Base-by-base conservation (phyloP, 2,888 invertebrate species). In the Leptothorax acervorum region DNA sequence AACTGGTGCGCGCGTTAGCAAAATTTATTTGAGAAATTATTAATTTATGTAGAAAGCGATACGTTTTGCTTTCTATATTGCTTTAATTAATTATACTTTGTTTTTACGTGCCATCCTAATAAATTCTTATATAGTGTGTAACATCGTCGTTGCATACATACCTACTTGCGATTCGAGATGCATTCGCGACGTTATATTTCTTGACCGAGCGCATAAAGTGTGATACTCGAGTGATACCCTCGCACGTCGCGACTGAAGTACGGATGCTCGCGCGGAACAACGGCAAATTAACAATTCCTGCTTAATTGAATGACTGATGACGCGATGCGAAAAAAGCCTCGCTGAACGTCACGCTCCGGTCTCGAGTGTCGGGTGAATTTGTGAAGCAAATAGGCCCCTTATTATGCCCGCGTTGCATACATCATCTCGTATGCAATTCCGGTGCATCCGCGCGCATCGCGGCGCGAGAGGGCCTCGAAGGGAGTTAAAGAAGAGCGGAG, bases 351-450 rank as follows among this genome's bases (percentile, higher is more conserved):
- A 84, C 82, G 65, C 63, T 28, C 66, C 74, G 76, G 85, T 86
- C 88, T 90, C 89, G 89, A 89, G 91, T 89, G 79, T 63, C 42
- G 51, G 48, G 45, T 55, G 75, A 84, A 93, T 93, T 93, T 93
- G 93, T 91, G 82, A 93, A 91, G 92, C 93, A 93, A 93, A 93
- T 93, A 91, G 90, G 90, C 89, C 84, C 89, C 81, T 85, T 90
- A 89, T 85, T 89, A 90, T 90, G 87, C 89, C 83, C 89, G 89
- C 87, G 88, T 89, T 91, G 90, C 89, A 89, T 89, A 76, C 79
- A 66, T 81, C 81, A 89, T 39, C 87, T 84, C 84, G 53, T 84
- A 90, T 90, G 90, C 90, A 86, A 89, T 90, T 82, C 55, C 82
- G 84, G 42, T 89, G 90, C 87, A 89, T 87, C 65, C 57, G 76